Evolutionary conservation across 2,113 vertebrate genomes (phyloP), one percentile per base, ranked within the genome.

Genomic region (Aramus guarauna): DNA sequence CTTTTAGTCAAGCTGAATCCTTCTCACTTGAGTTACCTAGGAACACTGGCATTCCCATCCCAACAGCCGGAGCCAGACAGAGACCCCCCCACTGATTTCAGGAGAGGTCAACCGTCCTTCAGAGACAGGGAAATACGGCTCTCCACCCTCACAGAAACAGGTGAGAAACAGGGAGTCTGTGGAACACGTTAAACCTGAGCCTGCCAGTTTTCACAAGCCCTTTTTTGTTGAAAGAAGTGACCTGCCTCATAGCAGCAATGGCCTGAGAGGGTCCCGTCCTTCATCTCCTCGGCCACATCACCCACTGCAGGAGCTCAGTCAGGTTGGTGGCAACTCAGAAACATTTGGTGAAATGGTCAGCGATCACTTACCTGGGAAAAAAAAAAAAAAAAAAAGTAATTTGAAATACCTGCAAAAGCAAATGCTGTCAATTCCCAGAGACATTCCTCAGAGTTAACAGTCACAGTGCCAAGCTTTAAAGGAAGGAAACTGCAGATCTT

Each of bases 321-420:
- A 58, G 8, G 0, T 0, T 14, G 10, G 15, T 37, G 58, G 26
- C 63, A 45, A 29, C 32, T 30, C 36, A 22, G 60, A 15, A 60
- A 30, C 27, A 11, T 36, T 36, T 52, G 56, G 43, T 59, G 43
- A 67, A 43, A 81, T 1, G 0, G 41, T 17, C 73, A 47, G n/a
- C 41, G 74, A 26, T 9, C 3, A 4, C 45, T 82, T 45, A 18
- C 27, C 17, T 3, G 6, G 43, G 41, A 26, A 9, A 13, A 53
- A 48, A 47, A 26, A 19, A 16, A 62, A 58, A 24, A 19, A 26
- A 80, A 52, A 29, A 37, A 8, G 5, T 16, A 20, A 34, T 79
- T 66, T 48, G 19, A 76, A 85, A 75, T 29, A 47, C 29, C 36
- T 79, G 15, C 21, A 48, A 74, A 50, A 68, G 22, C 34, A 82